phyloP scores from a whole-genome alignment of 2,888 invertebrate genomes.

The Notodonta ziczac region DNA sequence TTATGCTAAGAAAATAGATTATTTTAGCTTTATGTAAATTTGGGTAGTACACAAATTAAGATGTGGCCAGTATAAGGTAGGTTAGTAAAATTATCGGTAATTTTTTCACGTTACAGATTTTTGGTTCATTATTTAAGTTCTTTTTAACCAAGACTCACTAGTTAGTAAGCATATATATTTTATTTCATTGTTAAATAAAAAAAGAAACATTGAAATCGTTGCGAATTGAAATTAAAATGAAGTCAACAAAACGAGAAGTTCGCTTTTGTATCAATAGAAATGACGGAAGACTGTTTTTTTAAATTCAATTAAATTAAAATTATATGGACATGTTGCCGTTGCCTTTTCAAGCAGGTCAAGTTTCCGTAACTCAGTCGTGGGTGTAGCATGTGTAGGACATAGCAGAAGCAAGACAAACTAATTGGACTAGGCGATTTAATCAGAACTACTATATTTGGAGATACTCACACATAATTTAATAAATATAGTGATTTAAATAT shows the following conservation, averaged over 20 bases:
- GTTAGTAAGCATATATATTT: too few relatives aligned
- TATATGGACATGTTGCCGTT: conserved; percentile 10
- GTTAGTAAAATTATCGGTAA: too few relatives aligned
- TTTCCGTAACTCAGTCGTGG: conserved; percentile 15
- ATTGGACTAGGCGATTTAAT: conserved; percentile 27
- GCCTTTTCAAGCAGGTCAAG: conserved; percentile 22
- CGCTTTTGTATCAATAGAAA: not conserved
- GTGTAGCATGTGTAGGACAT: conserved; percentile 21
- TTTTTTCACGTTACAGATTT: too few relatives aligned
- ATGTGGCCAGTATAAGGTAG: too few relatives aligned
- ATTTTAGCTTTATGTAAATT: too few relatives aligned
- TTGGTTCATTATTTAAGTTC: too few relatives aligned
- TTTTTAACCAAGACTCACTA: too few relatives aligned
- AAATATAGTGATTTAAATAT: not conserved
- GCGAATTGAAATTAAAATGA: not conserved
- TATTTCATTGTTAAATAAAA: too few relatives aligned
- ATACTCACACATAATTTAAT: conserved; percentile 11
- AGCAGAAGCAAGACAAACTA: not conserved
- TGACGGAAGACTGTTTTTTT: not conserved
- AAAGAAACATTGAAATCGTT: not conserved
- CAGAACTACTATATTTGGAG: conserved; percentile 18
- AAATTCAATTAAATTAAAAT: conserved; percentile 8
- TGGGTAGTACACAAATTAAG: too few relatives aligned
- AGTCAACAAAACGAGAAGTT: too few relatives aligned
- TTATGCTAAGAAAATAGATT: too few relatives aligned